Conservation (phyloP, 2,888 invertebrate species). For the Netelia virgata region DNA sequence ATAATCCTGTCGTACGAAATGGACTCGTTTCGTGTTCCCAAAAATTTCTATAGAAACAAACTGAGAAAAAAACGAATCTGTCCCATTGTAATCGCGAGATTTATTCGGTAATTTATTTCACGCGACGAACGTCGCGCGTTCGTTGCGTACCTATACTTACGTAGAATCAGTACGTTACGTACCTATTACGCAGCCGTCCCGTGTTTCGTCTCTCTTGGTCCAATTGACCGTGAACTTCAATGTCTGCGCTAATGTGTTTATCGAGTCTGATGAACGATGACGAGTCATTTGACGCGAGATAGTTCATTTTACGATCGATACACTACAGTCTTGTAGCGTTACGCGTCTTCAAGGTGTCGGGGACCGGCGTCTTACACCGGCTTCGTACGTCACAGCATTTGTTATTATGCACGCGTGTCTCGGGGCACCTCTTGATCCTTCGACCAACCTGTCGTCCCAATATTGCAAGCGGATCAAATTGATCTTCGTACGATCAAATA, state of each 20-base stretch:
- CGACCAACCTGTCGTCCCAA: neutral
- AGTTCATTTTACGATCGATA: slow-evolving; percentile 24
- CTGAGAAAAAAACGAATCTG: too few relatives aligned
- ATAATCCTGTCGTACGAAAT: too few relatives aligned
- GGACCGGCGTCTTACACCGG: neutral
- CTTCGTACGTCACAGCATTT: slow-evolving; percentile 25
- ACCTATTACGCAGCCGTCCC: slow-evolving; percentile 30
- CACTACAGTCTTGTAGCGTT: neutral
- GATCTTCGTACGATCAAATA: neutral
- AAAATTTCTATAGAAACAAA: too few relatives aligned
- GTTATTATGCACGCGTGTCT: neutral
- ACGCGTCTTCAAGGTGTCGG: neutral
- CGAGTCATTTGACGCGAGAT: slow-evolving; percentile 42
- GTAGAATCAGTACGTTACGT: neutral
- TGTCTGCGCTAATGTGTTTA: slow-evolving; percentile 51
- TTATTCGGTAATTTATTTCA: too few relatives aligned
- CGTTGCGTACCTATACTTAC: neutral
- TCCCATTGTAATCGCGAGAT: too few relatives aligned
- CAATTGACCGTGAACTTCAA: slow-evolving; percentile 49
- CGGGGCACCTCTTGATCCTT: neutral
- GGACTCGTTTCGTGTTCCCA: too few relatives aligned
- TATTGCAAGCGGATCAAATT: neutral
- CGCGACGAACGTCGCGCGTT: neutral
- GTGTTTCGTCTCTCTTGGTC: neutral
- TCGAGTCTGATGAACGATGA: slow-evolving; percentile 25